These are phyloP conservation scores for Tetranychus truncatus DNA, from an alignment of 2,888 invertebrate species.

Conservation along the genomic window DNA sequence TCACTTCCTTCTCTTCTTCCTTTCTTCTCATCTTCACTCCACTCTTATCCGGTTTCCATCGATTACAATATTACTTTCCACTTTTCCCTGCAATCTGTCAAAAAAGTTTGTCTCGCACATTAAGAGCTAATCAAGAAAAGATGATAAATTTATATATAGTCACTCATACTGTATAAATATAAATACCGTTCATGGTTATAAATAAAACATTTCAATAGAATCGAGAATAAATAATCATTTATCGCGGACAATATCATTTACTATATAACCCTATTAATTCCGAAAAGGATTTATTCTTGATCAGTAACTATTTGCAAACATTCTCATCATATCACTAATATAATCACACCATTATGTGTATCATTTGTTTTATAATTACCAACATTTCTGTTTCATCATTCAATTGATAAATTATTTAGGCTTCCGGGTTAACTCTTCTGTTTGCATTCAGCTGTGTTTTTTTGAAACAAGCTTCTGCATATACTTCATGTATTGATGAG, in stretches of 20 bases:
- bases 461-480: too few species aligned
- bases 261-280: too few species aligned
- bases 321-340: too few species aligned
- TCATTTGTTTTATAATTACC: too few species aligned
- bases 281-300: too few species aligned
- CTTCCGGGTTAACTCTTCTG: too few species aligned
- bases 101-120: neutral
- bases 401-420: too few species aligned
- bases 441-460: too few species aligned
- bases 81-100: neutral
- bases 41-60: neutral
- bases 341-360: too few species aligned
- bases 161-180: neutral
- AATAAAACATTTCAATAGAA: neutral
- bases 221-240: neutral
- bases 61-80: neutral
- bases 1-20: neutral
- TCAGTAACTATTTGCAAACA: too few species aligned
- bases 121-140: neutral
- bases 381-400: too few species aligned
- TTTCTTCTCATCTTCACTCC: neutral
- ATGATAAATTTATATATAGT: neutral
- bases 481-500: too few species aligned
- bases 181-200: neutral
- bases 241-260: neutral